Base-by-base conservation (phyloP, 2,113 vertebrate species). In the Lophura nycthemera region DNA sequence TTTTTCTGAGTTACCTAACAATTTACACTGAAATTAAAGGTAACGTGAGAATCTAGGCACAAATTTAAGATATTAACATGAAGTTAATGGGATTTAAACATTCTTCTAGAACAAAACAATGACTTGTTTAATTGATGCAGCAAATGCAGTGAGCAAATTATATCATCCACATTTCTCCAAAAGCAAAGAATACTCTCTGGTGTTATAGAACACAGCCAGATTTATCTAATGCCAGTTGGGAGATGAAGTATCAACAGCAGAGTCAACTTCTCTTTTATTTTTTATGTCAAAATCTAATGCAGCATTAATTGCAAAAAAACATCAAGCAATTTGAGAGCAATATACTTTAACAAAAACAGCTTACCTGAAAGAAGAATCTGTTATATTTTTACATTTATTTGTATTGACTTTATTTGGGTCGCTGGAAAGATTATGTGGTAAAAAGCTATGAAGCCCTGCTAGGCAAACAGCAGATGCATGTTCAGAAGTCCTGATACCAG, bases 351-450 rank as follows among this genome's bases (percentile, higher is more conserved):
- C 11, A 47, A 81, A 88, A 79, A 90, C 13, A 4, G 29, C 93
- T 92, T 96, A 96, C 96, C 94, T 94, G 88, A 88, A 87, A 57
- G 64, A 86, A 84, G 73, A 74, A 48, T 72, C 56, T 30, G 45
- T 43, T 56, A 45, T 2, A 92, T 24, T 4, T 91, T 92, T 74
- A 92, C 36, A 90, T 75, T 71, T 83, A 63, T 77, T 87, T 86
- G 57, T 92, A 79, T 5, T 69, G 60, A 71, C 13, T 32, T 75
- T 83, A 40, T 48, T 42, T 67, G 69, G 34, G 84, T 27, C 75
- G 34, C 61, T 87, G 93, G n/a, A 66, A 92, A 94, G 79, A 67
- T 94, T 92, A 93, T 70, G 38, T 48, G 87, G 87, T 89, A 92
- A 95, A 91, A 96, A 88, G 84, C 75, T 76, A 50, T 13, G 7